These are phyloP conservation scores for Acanthiza pusilla DNA, from an alignment of 2,797 vertebrate species.

Conservation along the genomic window DNA sequence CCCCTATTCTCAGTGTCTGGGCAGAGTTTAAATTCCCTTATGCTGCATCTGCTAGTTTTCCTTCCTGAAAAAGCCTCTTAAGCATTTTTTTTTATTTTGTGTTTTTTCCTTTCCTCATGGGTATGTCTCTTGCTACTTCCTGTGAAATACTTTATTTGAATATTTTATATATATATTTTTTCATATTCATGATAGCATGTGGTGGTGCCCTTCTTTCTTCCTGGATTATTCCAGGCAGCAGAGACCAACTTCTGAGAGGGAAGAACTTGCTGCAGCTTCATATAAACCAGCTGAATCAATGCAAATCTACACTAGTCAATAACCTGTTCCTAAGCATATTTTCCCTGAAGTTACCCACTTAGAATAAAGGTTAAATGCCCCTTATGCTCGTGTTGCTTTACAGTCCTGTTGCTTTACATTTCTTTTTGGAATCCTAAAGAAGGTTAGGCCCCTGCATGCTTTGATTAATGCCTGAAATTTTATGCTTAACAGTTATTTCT, in stretches of 20 bases:
- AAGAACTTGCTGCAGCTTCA: not conserved
- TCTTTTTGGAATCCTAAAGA: not conserved
- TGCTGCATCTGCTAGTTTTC: not conserved
- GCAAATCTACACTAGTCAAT: not conserved
- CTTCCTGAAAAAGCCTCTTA: not conserved
- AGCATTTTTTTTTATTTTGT: not conserved
- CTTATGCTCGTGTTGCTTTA: not conserved
- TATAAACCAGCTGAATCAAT: not conserved
- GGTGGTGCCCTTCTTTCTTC: not conserved
- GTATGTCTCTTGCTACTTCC: not conserved
- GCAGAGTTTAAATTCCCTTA: not conserved
- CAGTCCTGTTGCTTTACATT: not conserved
- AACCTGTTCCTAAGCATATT: not conserved
- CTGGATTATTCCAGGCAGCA: not conserved
- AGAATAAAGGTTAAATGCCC: not conserved
- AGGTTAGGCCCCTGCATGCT: not conserved
- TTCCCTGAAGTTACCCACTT: not conserved
- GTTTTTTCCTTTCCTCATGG: not conserved
- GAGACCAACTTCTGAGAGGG: not conserved
- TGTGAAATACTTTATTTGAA: not conserved
- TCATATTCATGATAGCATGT: not conserved
- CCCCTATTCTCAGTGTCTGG: not conserved
- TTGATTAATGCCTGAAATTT: conserved; percentile 39
- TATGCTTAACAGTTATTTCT: conserved; percentile 43
- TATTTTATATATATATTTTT: not conserved